phyloP scores from a whole-genome alignment of 2,888 invertebrate genomes.

The Ommatoiulus sabulosus region DNA sequence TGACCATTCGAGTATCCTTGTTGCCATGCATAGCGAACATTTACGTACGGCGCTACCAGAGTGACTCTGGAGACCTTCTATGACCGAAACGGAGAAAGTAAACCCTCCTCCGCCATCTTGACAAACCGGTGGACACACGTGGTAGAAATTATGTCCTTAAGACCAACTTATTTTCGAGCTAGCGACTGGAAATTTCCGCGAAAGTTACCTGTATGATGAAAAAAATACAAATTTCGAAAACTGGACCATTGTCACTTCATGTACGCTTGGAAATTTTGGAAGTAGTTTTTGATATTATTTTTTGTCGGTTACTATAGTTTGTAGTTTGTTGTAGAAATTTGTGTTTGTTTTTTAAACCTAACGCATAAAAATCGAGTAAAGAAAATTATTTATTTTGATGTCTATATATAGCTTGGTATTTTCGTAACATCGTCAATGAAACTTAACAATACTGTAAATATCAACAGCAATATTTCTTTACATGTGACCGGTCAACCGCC shows the following conservation, averaged over 20 bases:
- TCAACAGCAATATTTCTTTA: no score
- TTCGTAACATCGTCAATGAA: no score
- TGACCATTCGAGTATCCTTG: conserved; percentile 44
- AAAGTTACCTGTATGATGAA: neutral
- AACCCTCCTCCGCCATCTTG: neutral
- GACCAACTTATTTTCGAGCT: neutral
- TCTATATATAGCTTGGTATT: no score
- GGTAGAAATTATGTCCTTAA: neutral
- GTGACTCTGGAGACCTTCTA: neutral
- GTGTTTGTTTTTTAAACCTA: neutral
- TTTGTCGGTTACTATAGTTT: neutral
- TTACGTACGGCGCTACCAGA: neutral
- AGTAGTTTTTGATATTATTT: no score
- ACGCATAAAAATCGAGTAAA: no score
- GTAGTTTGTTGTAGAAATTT: neutral
- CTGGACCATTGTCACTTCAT: neutral
- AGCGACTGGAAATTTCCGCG: neutral
- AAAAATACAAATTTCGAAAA: neutral
- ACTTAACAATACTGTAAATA: no score
- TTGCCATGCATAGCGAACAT: neutral
- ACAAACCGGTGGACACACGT: neutral
- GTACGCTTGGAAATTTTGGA: neutral
- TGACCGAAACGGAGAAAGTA: neutral
- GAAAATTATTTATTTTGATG: no score
- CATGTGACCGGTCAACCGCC: no score